Base-by-base conservation (phyloP, 53 echinoderm and acorn worm species). In the Zoroaster sp. region DNA sequence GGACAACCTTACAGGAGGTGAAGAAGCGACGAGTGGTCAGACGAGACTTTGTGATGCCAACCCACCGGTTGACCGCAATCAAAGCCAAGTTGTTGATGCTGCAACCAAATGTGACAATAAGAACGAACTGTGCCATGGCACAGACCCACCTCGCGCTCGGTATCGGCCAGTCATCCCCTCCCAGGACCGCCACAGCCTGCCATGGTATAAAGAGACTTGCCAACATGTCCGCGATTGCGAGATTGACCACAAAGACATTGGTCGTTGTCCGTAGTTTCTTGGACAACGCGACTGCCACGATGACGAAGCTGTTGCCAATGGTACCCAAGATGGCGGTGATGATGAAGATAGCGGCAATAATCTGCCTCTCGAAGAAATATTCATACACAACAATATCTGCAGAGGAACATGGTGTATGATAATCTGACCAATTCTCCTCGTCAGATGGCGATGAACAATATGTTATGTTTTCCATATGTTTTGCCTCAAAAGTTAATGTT, bases 11-110 rank as follows among this genome's bases (percentile, higher is more conserved):
- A 49, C 91, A 38, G 72, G 63, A 45, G 73, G 75, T 87, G 80
- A 79, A 91, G 45, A 91, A 45, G 4, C 87, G 79, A 40, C 78
- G 72, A 33, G 87, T 79, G 72, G 78, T 78, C 21, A 49, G 37
- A 7, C 91, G 87, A 36, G 35, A 87, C 63, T 73, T 70, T 3
- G 91, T 91, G 74, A 91, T 80, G 63, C 78, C 91, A 6, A 91
- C 87, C 77, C 87, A 91, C 0, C 91, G 72, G 72, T 87, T 91
- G 79, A 91, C 45, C 15, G 87, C 87, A 35, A 91, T 91, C 73
- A 91, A 59, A 0, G 87, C 80, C 36, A 91, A 79, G 73, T 52
- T 78, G 72, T 69, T 72, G 39, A 87, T 79, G 73, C 91, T 91
- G 63, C 87, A 69, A 2, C 87, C 78, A 36, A 79, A 79, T 6